Percentiles rank a stretch among this genome's conserved stretches.
Conservation (phyloP, 2,888 invertebrate genomes). For the Heliconius hortense region DNA sequence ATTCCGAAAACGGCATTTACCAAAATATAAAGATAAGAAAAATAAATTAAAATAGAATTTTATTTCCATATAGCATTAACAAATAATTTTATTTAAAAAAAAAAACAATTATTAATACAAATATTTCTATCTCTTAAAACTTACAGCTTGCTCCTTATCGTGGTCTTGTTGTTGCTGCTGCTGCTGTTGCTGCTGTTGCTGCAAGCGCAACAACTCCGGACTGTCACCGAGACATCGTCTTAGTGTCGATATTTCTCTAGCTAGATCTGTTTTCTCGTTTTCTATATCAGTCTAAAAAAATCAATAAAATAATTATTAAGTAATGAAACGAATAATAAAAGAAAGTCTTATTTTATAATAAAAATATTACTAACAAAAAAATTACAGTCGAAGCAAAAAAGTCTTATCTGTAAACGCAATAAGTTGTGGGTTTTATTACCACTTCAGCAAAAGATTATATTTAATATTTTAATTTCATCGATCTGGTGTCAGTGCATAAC, state of each 20-base stretch:
- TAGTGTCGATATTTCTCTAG: slow-evolving; percentile 37
- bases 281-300: slow-evolving; percentile 40
- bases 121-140: slow-evolving; percentile 42
- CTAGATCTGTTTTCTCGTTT: slow-evolving; percentile 47
- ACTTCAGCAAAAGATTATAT: too few relatives aligned
- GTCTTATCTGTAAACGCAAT: too few relatives aligned
- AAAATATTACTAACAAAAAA: too few relatives aligned
- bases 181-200: slow-evolving; percentile 54
- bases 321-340: not conserved
- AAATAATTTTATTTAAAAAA: not conserved
- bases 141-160: slow-evolving; percentile 70
- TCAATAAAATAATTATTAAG: not conserved
- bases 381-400: too few relatives aligned
- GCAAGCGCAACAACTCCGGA: slow-evolving; percentile 54
- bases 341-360: too few relatives aligned
- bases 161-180: slow-evolving; percentile 58
- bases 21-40: not conserved
- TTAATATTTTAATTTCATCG: too few relatives aligned
- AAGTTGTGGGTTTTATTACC: too few relatives aligned
- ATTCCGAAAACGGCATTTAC: not conserved
- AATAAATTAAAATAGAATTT: not conserved
- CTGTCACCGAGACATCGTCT: slow-evolving; percentile 52
- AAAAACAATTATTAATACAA: not conserved
- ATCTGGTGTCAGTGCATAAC: too few relatives aligned
- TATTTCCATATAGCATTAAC: not conserved